A percentile compares a stretch with the other conserved stretches of the same genome.
Conservation (phyloP, 2,888 invertebrate species). For the Brenthis ino region DNA sequence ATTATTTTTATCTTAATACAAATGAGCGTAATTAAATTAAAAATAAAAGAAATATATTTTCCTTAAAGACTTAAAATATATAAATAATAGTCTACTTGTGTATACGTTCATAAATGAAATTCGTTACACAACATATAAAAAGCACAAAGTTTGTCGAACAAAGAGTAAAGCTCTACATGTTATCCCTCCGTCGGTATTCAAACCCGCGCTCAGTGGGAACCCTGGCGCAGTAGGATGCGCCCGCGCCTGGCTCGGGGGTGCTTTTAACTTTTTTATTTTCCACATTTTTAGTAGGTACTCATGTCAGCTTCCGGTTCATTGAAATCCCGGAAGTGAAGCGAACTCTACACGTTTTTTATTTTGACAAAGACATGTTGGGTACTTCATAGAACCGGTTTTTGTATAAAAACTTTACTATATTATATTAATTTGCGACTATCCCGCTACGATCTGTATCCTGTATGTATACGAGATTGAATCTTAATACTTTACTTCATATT, state of each 20-base stretch:
- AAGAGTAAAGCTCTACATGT: too few species aligned
- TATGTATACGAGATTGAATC: background rate
- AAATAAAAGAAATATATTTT: too few species aligned
- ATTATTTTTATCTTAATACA: too few species aligned
- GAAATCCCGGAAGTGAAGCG: constrained; percentile 55
- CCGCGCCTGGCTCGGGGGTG: constrained; percentile 57
- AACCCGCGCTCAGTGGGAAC: constrained; percentile 36
- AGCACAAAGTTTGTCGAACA: too few species aligned
- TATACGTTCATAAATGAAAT: too few species aligned
- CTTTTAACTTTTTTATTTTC: constrained; percentile 50
- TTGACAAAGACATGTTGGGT: constrained; percentile 19
- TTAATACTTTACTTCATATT: constrained; percentile 2
- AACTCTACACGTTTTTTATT: constrained; percentile 38
- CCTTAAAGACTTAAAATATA: too few species aligned
- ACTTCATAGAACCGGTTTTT: constrained; percentile 15
- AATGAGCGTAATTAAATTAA: too few species aligned
- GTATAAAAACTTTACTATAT: background rate
- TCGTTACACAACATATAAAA: too few species aligned
- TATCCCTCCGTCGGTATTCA: constrained; percentile 43
- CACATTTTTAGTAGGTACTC: constrained; percentile 46
- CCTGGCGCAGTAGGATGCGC: constrained; percentile 47
- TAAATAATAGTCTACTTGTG: too few species aligned
- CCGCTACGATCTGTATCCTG: constrained; percentile 17
- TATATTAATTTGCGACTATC: constrained; percentile 8
- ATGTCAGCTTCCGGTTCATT: constrained; percentile 61